Evolutionary conservation across 2,888 invertebrate species (phyloP), one percentile per base, ranked within the genome.

Genomic region (Apamea monoglypha): DNA sequence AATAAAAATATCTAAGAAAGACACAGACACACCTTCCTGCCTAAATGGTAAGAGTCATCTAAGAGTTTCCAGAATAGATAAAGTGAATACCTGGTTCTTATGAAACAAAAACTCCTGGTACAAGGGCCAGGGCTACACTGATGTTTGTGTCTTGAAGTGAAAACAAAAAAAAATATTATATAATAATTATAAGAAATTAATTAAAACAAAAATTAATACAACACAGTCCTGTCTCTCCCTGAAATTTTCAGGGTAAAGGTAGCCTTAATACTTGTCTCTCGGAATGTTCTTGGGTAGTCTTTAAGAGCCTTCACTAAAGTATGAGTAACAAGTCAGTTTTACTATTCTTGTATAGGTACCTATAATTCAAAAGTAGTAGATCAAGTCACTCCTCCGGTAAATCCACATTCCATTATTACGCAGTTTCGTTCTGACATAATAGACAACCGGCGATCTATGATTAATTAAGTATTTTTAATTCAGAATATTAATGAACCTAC

Each of bases 331-430:
- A 36, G 18, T 21, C 64, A 10, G 21, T 12, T 63, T 21, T 18
- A 32, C 32, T 29, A 32, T 18, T 59, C 12, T 59, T 59, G 12
- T 59, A n/a, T 50, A 18, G 1, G 4, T 69, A 71, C 59, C 36
- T 59, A 56, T 16, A 63, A 32, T 63, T 68, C 21, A 83, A 64
- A 78, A 64, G 59, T 47, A 70, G 64, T 29, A 29, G 16, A 66
- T 61, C 64, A 71, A 82, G 61, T 85, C 73, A 66, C 36, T 79
- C 25, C 44, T 36, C 72, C 21, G 47, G 76, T 66, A 53, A 81
- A 53, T 68, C 74, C 56, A 71, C 85, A 74, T 74, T 82, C 86
- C 64, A 40, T 16, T 68, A 50, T 77, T 76, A 73, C 72, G 71
- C 59, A 64, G 25, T 12, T 50, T 56, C 10, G 16, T 53, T 61